Evolutionary conservation across 2,113 vertebrate genomes (phyloP).

Genomic region (Phrynosoma blainvillii): DNA sequence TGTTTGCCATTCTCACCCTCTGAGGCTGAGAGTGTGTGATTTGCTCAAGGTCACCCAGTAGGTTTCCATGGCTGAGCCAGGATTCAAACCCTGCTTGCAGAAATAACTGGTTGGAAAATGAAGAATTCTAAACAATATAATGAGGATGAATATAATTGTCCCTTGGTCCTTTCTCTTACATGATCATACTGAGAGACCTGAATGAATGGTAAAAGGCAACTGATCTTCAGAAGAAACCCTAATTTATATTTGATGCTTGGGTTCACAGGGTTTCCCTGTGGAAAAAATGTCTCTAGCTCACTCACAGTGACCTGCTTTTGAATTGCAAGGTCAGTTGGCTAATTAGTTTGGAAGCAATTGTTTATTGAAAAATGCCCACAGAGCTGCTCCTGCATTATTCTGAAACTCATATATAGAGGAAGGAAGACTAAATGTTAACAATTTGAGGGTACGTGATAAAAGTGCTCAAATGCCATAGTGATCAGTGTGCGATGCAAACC

Average conservation of each 20-base stretch:
- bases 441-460: background rate
- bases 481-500: background rate
- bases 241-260: background rate
- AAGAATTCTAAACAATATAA: background rate
- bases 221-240: background rate
- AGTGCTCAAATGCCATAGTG: background rate
- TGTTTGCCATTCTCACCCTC: too few relatives aligned
- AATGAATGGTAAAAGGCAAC: background rate
- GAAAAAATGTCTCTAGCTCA: background rate
- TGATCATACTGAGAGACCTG: background rate
- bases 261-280: background rate
- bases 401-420: background rate
- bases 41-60: too few relatives aligned
- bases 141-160: background rate
- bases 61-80: too few relatives aligned
- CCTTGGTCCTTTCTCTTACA: background rate
- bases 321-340: background rate
- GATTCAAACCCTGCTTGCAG: background rate
- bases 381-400: background rate
- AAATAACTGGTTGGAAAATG: background rate
- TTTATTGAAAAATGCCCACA: background rate
- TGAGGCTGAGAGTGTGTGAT: too few relatives aligned
- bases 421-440: background rate
- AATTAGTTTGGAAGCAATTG: conserved; percentile 27
- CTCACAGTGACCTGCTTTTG: background rate